Conservation (phyloP, 2,113 vertebrate genomes). For the Poeciliopsis prolifica region DNA sequence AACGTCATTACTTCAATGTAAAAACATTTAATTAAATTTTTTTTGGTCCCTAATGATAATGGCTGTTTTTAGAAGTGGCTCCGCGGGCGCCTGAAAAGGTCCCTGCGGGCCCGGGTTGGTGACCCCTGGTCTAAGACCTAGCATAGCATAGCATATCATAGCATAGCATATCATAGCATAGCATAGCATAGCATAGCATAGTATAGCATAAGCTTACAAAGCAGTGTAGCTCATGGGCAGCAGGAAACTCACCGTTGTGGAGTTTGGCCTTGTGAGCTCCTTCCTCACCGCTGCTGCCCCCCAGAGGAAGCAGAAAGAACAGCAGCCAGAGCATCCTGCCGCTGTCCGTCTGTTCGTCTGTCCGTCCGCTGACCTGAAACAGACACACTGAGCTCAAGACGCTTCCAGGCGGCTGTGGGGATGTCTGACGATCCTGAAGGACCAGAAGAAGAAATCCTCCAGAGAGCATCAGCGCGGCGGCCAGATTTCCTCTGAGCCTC, state of each 20-base stretch:
- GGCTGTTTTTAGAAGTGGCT: too few species aligned
- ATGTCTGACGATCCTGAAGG: not conserved
- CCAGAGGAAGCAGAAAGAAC: constrained; percentile 35
- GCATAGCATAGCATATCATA: too few species aligned
- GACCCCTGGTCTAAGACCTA: too few species aligned
- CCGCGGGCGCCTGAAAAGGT: too few species aligned
- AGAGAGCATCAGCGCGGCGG: constrained; percentile 5
- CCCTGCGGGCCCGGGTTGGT: too few species aligned
- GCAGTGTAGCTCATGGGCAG: too few species aligned
- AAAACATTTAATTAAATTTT: too few species aligned
- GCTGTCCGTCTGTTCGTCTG: not conserved
- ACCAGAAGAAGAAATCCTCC: not conserved
- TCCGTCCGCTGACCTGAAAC: constrained; percentile 31
- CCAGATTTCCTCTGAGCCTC: constrained; percentile 12
- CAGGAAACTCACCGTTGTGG: constrained; percentile 38
- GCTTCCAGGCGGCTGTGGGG: constrained; percentile 1
- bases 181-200: too few species aligned
- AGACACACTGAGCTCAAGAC: not conserved
- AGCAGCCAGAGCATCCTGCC: constrained; percentile 60
- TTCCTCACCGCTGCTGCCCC: constrained; percentile 26
- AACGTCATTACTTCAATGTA: too few species aligned
- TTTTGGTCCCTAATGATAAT: too few species aligned
- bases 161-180: too few species aligned
- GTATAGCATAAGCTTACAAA: too few species aligned
- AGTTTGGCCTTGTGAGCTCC: not conserved